These are phyloP conservation scores for Zhengitettix transpicula DNA, from an alignment of 2,888 invertebrate species.

Conservation along the genomic window DNA sequence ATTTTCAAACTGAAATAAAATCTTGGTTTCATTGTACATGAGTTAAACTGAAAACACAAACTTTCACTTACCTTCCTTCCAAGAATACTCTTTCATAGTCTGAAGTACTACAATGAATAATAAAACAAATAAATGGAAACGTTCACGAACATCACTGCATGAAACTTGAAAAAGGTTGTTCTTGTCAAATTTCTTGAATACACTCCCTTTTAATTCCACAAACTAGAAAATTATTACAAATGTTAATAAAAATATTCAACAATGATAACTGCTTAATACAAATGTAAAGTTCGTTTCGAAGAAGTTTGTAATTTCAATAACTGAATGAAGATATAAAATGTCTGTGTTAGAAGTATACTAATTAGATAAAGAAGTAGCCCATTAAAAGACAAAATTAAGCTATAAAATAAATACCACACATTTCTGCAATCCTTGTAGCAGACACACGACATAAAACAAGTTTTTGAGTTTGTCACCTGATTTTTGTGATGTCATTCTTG, in stretches of 20 bases:
- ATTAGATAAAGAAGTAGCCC: too few relatives aligned
- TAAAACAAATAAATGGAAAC: slow-evolving; percentile 83
- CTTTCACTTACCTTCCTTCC: slow-evolving; percentile 48
- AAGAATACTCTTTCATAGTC: slow-evolving; percentile 95
- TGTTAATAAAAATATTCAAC: not conserved
- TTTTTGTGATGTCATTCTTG: too few relatives aligned
- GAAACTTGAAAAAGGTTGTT: slow-evolving; percentile 95
- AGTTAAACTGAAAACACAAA: not conserved
- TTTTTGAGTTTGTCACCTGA: too few relatives aligned
- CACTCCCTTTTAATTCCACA: slow-evolving; percentile 96
- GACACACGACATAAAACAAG: too few relatives aligned
- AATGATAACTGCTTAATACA: not conserved
- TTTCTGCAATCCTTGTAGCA: too few relatives aligned
- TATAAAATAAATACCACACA: not conserved
- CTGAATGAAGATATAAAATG: not conserved
- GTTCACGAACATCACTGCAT: slow-evolving; percentile 92
- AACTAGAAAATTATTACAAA: slow-evolving; percentile 45
- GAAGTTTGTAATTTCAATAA: not conserved
- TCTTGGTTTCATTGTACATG: too few relatives aligned
- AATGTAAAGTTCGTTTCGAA: not conserved
- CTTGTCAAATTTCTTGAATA: slow-evolving; percentile 98
- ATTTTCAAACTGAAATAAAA: too few relatives aligned
- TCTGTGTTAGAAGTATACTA: too few relatives aligned
- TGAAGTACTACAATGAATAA: slow-evolving; percentile 87
- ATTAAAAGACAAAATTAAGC: not conserved